Evolutionary conservation across 2,888 invertebrate genomes (phyloP), one percentile per base, ranked within the genome.

Genomic region (Ditula angustiorana): DNA sequence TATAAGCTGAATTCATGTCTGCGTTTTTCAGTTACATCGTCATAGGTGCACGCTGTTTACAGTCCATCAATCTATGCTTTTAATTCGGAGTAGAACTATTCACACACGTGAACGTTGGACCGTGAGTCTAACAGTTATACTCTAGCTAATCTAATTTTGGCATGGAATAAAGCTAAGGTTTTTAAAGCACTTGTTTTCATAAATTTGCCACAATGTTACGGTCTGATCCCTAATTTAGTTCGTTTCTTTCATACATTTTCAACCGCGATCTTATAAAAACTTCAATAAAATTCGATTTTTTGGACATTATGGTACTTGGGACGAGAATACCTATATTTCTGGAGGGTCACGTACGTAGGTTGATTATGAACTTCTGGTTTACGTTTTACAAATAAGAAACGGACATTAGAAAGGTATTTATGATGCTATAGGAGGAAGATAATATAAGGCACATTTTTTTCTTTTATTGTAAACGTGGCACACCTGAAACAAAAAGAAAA

Each of bases 361-460:
- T 47, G 33, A 44, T 19, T 50, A 24, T 50, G 44, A 33, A 44
- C 33, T 35, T 30, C n/a, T 26, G 10, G 21, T 16, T 55, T 24
- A 11, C 24, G 16, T 49, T 11, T 30, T 26, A 57, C 30, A 49
- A 50, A n/a, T 44, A 35, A 37, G 35, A 13, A 37, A 21, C 13
- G 24, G 47, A 30, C 23, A 41, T 37, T 33, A 44, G 10, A 63
- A 33, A n/a, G 28, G n/a, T 30, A 37, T 49, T 65, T 41, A 47
- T 30, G n/a, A 23, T 37, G 28, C 52, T 63, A 66, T 60, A 61
- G 70, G 77, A 81, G 74, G 80, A 79, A 79, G 77, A 80, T 75
- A 60, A 64, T 88, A 64, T 88, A 90, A 90, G 90, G 90, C 90
- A 90, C 90, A 77, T 76, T 66, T 69, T 68, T 72, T 74, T 62